These are phyloP conservation scores for Noturus placidus DNA, from an alignment of 2,113 vertebrate genomes.

Conservation along the genomic window DNA sequence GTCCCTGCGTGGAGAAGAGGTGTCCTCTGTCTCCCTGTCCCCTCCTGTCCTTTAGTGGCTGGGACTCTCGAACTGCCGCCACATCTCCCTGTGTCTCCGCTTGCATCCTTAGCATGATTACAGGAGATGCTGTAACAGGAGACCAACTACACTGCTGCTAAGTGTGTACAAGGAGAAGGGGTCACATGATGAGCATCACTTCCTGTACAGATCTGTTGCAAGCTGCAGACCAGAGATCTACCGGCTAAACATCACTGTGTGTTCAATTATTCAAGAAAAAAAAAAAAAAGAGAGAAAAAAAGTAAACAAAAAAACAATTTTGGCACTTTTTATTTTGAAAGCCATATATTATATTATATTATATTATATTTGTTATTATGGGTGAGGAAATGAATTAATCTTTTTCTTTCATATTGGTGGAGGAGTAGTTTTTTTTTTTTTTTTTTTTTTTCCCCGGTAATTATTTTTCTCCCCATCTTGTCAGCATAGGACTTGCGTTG, in stretches of 20 bases:
- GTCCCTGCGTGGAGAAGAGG: not conserved
- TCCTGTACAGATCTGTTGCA: constrained; percentile 56
- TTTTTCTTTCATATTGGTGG: constrained; percentile 35
- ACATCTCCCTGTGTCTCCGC: constrained; percentile 13
- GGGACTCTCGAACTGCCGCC: constrained; percentile 59
- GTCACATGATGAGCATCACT: constrained; percentile 47
- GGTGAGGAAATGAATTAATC: constrained; percentile 44
- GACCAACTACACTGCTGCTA: constrained; percentile 52
- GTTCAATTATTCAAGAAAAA: constrained; percentile 76
- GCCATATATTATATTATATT: constrained; percentile 75
- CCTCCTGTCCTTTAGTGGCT: constrained; percentile 47
- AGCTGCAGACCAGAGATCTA: constrained; percentile 64
- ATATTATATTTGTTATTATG: constrained; percentile 76
- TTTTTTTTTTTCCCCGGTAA: not conserved
- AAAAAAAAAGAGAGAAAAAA: constrained; percentile 51
- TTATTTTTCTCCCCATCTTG: not conserved
- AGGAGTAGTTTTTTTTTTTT: not conserved
- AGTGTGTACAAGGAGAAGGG: constrained; percentile 17
- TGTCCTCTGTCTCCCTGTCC: constrained; percentile 19
- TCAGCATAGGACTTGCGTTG: not conserved
- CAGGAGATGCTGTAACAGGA: constrained; percentile 60
- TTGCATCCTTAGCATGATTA: constrained; percentile 44
- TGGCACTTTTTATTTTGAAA: constrained; percentile 83
- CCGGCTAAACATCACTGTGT: constrained; percentile 81
- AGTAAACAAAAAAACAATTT: constrained; percentile 62